These are phyloP conservation scores for Battus philenor DNA, from an alignment of 1,140 invertebrate genomes.

Conservation along the genomic window DNA sequence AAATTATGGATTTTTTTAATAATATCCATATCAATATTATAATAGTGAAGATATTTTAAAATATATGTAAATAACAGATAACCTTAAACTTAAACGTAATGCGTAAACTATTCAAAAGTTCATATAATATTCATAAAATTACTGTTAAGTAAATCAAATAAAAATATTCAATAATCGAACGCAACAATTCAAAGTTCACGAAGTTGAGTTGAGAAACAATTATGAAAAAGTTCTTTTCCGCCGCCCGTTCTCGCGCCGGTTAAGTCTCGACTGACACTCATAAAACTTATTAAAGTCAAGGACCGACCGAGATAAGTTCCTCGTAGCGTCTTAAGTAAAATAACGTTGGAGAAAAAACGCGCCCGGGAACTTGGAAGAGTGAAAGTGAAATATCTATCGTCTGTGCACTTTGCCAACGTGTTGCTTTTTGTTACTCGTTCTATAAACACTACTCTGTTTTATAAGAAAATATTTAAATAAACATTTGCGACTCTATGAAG, in stretches of 20 bases:
- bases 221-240: slow-evolving; percentile 72
- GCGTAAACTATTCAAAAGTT: no score
- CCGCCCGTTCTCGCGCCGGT: slow-evolving; percentile 64
- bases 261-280: slow-evolving; percentile 69
- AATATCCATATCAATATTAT: no score
- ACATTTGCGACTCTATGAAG: no score
- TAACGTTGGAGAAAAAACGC: slow-evolving; percentile 69
- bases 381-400: slow-evolving; percentile 59
- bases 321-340: slow-evolving; percentile 72
- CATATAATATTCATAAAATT: no score
- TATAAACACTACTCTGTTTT: slow-evolving; percentile 18
- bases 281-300: slow-evolving; percentile 76
- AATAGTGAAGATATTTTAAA: no score
- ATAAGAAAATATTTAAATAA: no score
- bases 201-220: slow-evolving; percentile 69
- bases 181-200: slow-evolving; percentile 40
- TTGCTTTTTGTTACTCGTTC: slow-evolving; percentile 41
- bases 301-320: slow-evolving; percentile 72
- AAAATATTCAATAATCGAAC: slow-evolving; percentile 72
- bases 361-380: slow-evolving; percentile 53
- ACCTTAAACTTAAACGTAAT: no score
- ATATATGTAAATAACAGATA: no score
- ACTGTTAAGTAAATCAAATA: no score
- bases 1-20: no score
- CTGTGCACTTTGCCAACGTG: slow-evolving; percentile 48